These are phyloP conservation scores for Habroteleia sp. DNA, from an alignment of 2,888 invertebrate genomes.

Conservation along the genomic window DNA sequence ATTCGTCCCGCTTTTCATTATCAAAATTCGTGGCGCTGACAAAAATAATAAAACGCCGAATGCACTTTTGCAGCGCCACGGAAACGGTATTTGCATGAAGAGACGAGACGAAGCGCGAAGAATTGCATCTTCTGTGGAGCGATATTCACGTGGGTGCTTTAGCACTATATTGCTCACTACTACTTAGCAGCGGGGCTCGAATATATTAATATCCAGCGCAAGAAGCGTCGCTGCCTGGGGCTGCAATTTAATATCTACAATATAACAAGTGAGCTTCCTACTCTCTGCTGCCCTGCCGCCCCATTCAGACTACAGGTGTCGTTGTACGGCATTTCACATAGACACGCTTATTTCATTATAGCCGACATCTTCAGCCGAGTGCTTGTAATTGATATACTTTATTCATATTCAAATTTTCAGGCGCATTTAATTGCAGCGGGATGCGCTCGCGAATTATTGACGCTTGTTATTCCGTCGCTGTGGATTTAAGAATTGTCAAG, in stretches of 20 bases:
- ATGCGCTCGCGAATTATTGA: slow-evolving; percentile 34
- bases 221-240: slow-evolving; percentile 65
- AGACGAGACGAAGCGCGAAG: slow-evolving; percentile 60
- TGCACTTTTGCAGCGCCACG: slow-evolving; percentile 37
- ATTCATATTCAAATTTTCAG: slow-evolving; percentile 58
- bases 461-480: slow-evolving; percentile 31
- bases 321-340: slow-evolving; percentile 47
- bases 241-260: slow-evolving; percentile 75
- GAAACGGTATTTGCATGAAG: slow-evolving; percentile 40
- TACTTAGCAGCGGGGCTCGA: slow-evolving; percentile 72
- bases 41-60: slow-evolving; percentile 52
- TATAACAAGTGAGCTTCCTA: slow-evolving; percentile 65
- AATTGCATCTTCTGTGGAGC: slow-evolving; percentile 64
- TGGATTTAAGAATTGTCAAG: slow-evolving; percentile 34
- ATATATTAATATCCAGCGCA: slow-evolving; percentile 74
- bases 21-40: slow-evolving; percentile 17
- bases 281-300: slow-evolving; percentile 25
- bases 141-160: slow-evolving; percentile 63
- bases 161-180: slow-evolving; percentile 64
- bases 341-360: slow-evolving; percentile 54
- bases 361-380: slow-evolving; percentile 54
- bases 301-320: slow-evolving; percentile 50
- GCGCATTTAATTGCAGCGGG: slow-evolving; percentile 44
- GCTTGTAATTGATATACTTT: slow-evolving; percentile 58
- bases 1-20: slow-evolving; percentile 25